phyloP scores from a whole-genome alignment of 2,797 vertebrate genomes.

The Gambelia wislizenii region DNA sequence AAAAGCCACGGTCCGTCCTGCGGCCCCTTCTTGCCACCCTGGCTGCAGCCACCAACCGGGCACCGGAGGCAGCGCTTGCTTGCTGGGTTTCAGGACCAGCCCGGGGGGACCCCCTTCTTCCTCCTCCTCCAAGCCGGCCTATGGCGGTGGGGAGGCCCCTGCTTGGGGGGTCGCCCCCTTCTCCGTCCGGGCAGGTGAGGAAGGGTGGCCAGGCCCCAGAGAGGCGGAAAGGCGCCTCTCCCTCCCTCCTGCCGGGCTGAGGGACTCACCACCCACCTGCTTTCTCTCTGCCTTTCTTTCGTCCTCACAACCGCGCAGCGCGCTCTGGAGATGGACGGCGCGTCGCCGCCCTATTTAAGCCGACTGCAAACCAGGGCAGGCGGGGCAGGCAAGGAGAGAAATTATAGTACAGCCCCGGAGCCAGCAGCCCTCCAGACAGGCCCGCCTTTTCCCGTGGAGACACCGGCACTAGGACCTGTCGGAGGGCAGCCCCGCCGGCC shows the following conservation, averaged over 20 bases:
- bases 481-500: not conserved
- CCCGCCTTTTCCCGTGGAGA: not conserved
- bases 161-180: no score
- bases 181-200: no score
- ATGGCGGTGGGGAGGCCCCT: not conserved
- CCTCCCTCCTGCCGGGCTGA: no score
- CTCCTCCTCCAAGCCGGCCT: slow-evolving; percentile 12
- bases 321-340: not conserved
- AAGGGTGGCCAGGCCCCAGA: no score
- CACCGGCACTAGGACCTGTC: not conserved
- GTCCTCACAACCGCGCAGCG: not conserved
- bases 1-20: no score
- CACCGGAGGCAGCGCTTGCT: no score
- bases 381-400: not conserved
- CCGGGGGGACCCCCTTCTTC: no score
- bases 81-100: not conserved
- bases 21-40: no score
- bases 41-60: no score
- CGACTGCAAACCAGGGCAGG: not conserved
- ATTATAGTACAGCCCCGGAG: not conserved
- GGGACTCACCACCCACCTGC: slow-evolving; percentile 2
- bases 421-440: no score
- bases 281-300: not conserved
- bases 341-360: slow-evolving; percentile 38
- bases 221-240: not conserved